Evolutionary conservation across 2,888 invertebrate species (phyloP).

Genomic region (Piscicola geometra): DNA sequence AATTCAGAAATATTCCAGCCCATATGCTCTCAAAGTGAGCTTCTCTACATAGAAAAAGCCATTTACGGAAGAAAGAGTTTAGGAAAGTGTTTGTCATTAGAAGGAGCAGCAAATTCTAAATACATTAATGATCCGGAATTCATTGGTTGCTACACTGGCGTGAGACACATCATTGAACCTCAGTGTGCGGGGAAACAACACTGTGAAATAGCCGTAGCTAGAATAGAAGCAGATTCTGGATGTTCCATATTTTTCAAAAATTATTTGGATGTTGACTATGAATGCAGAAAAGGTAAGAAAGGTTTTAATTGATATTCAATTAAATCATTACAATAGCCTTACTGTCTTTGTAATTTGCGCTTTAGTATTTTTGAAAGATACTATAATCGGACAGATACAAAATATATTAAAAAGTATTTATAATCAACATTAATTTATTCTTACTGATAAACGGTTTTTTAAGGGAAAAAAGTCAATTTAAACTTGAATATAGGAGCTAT

Average conservation of each 20-base stretch:
- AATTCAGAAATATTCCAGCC: constrained; percentile 30
- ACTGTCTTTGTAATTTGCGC: too few relatives aligned
- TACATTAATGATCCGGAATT: not conserved
- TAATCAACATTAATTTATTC: too few relatives aligned
- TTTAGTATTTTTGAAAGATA: too few relatives aligned
- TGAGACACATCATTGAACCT: not conserved
- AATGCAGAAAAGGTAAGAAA: constrained; percentile 14
- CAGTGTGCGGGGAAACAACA: constrained; percentile 25
- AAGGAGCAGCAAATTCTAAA: constrained; percentile 9
- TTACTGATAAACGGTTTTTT: too few relatives aligned
- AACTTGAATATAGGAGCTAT: too few relatives aligned
- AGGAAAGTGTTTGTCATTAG: constrained; percentile 24
- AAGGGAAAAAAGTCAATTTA: too few relatives aligned
- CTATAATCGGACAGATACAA: too few relatives aligned
- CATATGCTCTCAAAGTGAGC: constrained; percentile 10
- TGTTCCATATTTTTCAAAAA: constrained; percentile 22
- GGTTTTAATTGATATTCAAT: too few relatives aligned
- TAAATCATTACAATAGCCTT: too few relatives aligned
- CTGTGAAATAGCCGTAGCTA: constrained; percentile 28
- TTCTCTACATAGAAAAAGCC: constrained; percentile 20
- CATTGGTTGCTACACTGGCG: constrained; percentile 35
- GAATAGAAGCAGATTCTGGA: not conserved
- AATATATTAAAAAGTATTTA: too few relatives aligned
- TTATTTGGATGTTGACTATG: constrained; percentile 10
- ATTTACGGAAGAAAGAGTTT: constrained; percentile 29